phyloP scores from a whole-genome alignment of 2,888 invertebrate species.

The Leptopterna dolabrata region DNA sequence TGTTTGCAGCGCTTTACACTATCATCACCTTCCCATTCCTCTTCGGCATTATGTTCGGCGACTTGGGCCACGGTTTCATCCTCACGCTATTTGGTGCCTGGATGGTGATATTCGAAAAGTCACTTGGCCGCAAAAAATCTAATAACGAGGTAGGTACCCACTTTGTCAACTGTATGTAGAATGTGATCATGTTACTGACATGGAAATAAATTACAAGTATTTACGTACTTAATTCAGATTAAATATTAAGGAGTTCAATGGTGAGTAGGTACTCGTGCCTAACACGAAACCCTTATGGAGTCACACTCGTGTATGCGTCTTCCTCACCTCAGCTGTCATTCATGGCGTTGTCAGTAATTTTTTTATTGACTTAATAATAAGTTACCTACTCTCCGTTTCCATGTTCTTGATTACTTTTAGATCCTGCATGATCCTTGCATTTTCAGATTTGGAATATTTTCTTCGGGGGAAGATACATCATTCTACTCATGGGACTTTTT shows the following conservation, averaged over 20 bases:
- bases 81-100: constrained; percentile 83
- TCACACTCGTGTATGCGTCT: too few species aligned
- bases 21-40: constrained; percentile 74
- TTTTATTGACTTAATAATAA: too few species aligned
- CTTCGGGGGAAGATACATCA: constrained; percentile 82
- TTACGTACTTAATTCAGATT: too few species aligned
- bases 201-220: too few species aligned
- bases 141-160: constrained; percentile 71
- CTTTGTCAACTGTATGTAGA: neutral
- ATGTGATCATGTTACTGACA: too few species aligned
- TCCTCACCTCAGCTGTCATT: too few species aligned
- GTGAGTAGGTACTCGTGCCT: too few species aligned
- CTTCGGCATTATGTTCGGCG: constrained; percentile 75
- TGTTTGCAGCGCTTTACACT: constrained; percentile 72
- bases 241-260: too few species aligned
- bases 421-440: neutral
- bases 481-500: constrained; percentile 82
- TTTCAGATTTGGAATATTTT: constrained; percentile 79
- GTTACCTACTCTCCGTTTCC: too few species aligned
- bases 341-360: too few species aligned
- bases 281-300: too few species aligned
- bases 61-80: constrained; percentile 76
- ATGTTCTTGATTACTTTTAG: too few species aligned
- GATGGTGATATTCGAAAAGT: constrained; percentile 85
- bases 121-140: constrained; percentile 76